Percentiles rank a stretch among this genome's conserved stretches.
Evolutionary conservation across 1,140 invertebrate species (phyloP).

Genomic region (Leptonema lineaticorne): DNA sequence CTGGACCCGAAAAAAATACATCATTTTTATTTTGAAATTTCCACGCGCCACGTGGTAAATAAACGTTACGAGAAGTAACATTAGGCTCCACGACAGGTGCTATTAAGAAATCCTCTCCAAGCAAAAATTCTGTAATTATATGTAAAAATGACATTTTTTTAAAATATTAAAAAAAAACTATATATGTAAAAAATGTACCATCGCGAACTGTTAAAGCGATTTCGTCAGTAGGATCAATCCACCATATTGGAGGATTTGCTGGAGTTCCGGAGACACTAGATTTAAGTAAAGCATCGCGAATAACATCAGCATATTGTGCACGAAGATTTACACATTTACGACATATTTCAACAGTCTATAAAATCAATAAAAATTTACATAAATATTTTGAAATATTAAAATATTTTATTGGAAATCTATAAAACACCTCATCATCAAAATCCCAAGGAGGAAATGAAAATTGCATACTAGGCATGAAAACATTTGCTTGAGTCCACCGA

Average conservation of each 20-base stretch:
- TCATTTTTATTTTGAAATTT: slow-evolving; percentile 56
- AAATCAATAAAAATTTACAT: slow-evolving; percentile 38
- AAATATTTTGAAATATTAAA: not conserved
- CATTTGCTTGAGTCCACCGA: slow-evolving; percentile 84
- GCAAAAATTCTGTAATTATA: slow-evolving; percentile 70
- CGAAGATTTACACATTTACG: slow-evolving; percentile 69
- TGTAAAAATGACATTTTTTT: too few species aligned
- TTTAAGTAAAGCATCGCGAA: slow-evolving; percentile 62
- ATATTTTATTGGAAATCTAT: not conserved
- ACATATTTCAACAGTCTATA: slow-evolving; percentile 64
- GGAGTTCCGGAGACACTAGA: slow-evolving; percentile 67
- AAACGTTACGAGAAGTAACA: slow-evolving; percentile 67
- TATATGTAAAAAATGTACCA: slow-evolving; percentile 50
- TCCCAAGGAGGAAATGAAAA: slow-evolving; percentile 89
- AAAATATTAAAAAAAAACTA: too few species aligned
- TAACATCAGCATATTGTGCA: slow-evolving; percentile 62
- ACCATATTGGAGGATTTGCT: slow-evolving; percentile 88
- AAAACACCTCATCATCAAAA: slow-evolving; percentile 67
- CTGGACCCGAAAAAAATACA: slow-evolving; percentile 58
- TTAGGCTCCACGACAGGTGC: slow-evolving; percentile 77
- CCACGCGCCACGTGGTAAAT: slow-evolving; percentile 74
- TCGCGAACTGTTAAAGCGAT: slow-evolving; percentile 66
- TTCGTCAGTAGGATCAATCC: slow-evolving; percentile 72
- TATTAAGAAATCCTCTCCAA: slow-evolving; percentile 82
- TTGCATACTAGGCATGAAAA: slow-evolving; percentile 85